Evolutionary conservation across 2,113 vertebrate genomes (phyloP).

Genomic region (Alexandromys fortis): DNA sequence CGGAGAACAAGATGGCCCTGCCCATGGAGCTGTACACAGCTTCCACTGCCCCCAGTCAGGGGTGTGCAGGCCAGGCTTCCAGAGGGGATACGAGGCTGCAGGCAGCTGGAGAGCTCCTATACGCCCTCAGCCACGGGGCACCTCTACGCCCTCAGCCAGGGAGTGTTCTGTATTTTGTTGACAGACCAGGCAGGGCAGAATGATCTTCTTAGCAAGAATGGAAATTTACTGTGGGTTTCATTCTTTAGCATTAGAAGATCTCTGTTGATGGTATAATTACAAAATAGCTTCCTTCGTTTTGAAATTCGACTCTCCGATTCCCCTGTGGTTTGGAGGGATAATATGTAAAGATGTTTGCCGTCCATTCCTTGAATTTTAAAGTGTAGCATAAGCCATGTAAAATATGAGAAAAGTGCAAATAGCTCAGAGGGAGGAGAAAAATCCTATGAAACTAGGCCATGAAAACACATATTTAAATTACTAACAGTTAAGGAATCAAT

Average conservation of each 20-base stretch:
- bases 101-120: not conserved
- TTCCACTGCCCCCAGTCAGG: not conserved
- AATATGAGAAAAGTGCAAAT: not conserved
- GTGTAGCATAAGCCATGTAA: not conserved
- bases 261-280: not conserved
- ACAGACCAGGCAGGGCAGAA: not conserved
- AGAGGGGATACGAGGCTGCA: not conserved
- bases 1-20: too few species aligned
- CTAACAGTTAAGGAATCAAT: not conserved
- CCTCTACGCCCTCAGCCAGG: not conserved
- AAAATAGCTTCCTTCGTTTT: not conserved
- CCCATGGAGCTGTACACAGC: accelerated
- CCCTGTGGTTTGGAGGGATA: conserved; percentile 3
- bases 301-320: not conserved
- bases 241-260: conserved; percentile 45
- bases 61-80: accelerated
- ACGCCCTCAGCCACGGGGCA: not conserved
- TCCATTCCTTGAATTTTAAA: conserved; percentile 15
- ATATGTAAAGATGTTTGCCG: not conserved
- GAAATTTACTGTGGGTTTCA: conserved; percentile 37
- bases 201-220: conserved; percentile 21
- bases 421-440: not conserved
- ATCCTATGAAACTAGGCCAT: not conserved
- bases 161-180: not conserved
- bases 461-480: not conserved